These are phyloP conservation scores for Saturnia pavonia DNA, from an alignment of 2,888 invertebrate species.

Conservation along the genomic window DNA sequence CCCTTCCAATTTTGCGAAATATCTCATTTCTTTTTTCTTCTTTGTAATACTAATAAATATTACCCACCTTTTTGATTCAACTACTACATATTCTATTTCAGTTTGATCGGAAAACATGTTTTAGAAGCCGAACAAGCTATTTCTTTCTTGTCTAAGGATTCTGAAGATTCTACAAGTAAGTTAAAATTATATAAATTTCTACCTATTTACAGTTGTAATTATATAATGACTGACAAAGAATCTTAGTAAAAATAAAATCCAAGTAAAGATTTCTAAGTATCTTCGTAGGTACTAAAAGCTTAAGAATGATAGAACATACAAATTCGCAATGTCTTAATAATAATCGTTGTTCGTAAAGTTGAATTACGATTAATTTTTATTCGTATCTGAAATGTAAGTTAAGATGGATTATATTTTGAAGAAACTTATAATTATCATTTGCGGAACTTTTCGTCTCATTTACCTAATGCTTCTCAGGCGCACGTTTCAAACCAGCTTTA, in stretches of 20 bases:
- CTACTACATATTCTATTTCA: conserved; percentile 42
- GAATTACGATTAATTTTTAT: too few relatives aligned
- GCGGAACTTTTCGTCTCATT: background rate
- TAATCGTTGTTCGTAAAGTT: too few relatives aligned
- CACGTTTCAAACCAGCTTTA: background rate
- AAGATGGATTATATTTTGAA: too few relatives aligned
- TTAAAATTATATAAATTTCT: conserved; percentile 3
- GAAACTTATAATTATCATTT: background rate
- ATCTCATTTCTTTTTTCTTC: background rate
- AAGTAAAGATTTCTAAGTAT: too few relatives aligned
- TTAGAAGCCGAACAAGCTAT: conserved; percentile 69
- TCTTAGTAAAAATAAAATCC: too few relatives aligned
- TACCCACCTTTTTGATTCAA: background rate
- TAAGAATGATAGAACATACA: too few relatives aligned
- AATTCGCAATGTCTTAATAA: too few relatives aligned
- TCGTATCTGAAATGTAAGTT: too few relatives aligned
- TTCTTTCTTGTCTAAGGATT: conserved; percentile 40
- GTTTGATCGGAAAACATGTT: conserved; percentile 83
- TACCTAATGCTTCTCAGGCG: too few relatives aligned
- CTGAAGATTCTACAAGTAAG: conserved; percentile 39
- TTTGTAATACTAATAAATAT: background rate
- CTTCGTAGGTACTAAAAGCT: too few relatives aligned
- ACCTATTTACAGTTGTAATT: too few relatives aligned
- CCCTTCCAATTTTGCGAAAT: background rate
- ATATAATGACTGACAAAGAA: too few relatives aligned